These are phyloP conservation scores for Calypte anna DNA, from an alignment of 2,113 vertebrate species.

Conservation along the genomic window DNA sequence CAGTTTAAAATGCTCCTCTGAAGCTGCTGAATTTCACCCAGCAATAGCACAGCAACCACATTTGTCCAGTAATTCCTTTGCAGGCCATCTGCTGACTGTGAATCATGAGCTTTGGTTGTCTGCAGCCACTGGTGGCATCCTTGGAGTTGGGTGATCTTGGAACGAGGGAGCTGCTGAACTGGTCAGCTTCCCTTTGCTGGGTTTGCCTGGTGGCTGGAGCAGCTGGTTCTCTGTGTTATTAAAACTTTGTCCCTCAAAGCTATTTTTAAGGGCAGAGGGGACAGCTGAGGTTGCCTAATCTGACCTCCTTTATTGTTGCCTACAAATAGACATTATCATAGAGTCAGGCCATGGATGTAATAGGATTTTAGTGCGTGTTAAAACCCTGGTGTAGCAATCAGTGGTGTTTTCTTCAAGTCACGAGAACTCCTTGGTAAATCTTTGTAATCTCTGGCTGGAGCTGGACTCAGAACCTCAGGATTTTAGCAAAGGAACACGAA, in stretches of 20 bases:
- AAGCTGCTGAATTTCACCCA: background rate
- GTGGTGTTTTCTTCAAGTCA: background rate
- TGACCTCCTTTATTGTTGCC: background rate
- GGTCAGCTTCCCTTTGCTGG: background rate
- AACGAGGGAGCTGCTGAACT: background rate
- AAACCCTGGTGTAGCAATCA: background rate
- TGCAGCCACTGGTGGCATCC: background rate
- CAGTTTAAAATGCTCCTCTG: background rate
- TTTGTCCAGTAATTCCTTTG: background rate
- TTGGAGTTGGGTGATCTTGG: fast-evolving
- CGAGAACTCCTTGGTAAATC: background rate
- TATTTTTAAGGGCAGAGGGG: background rate
- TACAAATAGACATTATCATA: background rate
- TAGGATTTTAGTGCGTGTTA: background rate
- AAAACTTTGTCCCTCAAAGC: background rate
- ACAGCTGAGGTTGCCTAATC: background rate
- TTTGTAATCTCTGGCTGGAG: background rate
- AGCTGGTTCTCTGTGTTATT: background rate
- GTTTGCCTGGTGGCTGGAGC: background rate
- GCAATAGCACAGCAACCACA: background rate
- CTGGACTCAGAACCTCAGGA: background rate
- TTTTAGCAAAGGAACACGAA: background rate
- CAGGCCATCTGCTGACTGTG: fast-evolving
- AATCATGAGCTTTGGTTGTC: background rate
- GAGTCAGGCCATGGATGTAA: background rate